These are phyloP conservation scores for Neogale vison DNA, from an alignment of 2,113 vertebrate genomes.

Conservation along the genomic window DNA sequence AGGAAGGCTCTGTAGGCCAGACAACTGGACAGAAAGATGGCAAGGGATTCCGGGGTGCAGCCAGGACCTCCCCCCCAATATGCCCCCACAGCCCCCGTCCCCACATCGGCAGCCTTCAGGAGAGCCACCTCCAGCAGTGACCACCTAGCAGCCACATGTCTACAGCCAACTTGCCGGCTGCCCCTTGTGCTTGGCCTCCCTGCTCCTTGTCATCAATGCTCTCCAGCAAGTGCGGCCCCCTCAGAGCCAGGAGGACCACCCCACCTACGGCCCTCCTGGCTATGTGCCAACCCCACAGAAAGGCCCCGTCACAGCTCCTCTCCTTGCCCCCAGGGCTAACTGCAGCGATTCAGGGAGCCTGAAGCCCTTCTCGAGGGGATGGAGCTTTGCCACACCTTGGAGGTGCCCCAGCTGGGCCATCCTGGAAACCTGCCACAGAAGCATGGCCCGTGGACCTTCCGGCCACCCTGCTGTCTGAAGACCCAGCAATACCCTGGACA, in stretches of 20 bases:
- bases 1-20: background rate
- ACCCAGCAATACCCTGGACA: background rate
- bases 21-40: fast-evolving
- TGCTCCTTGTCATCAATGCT: no score
- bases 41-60: fast-evolving
- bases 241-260: background rate
- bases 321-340: background rate
- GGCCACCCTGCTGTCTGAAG: background rate
- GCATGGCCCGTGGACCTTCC: fast-evolving
- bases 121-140: background rate
- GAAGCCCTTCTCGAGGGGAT: no score
- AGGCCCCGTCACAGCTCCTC: background rate
- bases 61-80: background rate
- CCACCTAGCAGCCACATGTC: fast-evolving
- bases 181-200: background rate
- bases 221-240: background rate
- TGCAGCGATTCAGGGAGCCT: fast-evolving
- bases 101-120: background rate
- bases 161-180: background rate
- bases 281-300: fast-evolving
- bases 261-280: no score
- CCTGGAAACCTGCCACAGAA: background rate
- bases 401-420: fast-evolving
- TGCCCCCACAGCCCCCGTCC: background rate
- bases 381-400: fast-evolving